A percentile compares a stretch with the other conserved stretches of the same genome.
Evolutionary conservation across 2,113 vertebrate genomes (phyloP).

Genomic region (Gasterosteus aculeatus): DNA sequence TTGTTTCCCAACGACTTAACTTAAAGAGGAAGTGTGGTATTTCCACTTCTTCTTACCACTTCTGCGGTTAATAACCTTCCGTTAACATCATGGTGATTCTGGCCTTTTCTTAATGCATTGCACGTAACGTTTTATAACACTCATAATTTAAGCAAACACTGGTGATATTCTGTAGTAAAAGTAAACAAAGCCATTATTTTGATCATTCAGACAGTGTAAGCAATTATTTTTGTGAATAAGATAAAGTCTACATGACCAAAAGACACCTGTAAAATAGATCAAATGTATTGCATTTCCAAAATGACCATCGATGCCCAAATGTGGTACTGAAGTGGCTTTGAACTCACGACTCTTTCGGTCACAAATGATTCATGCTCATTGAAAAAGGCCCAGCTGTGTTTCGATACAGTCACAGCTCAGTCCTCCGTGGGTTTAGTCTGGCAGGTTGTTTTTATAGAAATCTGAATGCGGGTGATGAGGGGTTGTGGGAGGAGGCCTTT

Average conservation of each 20-base stretch:
- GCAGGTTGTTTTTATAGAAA: constrained; percentile 35
- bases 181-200: neutral
- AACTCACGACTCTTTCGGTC: neutral
- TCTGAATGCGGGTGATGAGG: constrained; percentile 19
- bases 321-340: neutral
- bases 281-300: neutral
- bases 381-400: constrained; percentile 16
- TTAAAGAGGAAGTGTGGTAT: neutral
- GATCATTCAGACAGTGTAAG: too few relatives aligned
- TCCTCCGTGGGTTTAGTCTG: constrained; percentile 3
- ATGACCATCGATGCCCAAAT: neutral
- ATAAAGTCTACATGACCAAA: too few relatives aligned
- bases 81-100: neutral
- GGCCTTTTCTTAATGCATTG: neutral
- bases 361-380: neutral
- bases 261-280: neutral
- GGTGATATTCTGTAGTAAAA: neutral
- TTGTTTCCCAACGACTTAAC: neutral
- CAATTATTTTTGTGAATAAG: too few relatives aligned
- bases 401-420: neutral
- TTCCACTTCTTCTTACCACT: neutral
- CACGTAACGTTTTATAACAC: neutral
- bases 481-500: constrained; percentile 29
- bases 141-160: neutral
- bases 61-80: neutral